Conservation (phyloP, 2,797 vertebrate genomes). For the Steatocranus sp. region DNA sequence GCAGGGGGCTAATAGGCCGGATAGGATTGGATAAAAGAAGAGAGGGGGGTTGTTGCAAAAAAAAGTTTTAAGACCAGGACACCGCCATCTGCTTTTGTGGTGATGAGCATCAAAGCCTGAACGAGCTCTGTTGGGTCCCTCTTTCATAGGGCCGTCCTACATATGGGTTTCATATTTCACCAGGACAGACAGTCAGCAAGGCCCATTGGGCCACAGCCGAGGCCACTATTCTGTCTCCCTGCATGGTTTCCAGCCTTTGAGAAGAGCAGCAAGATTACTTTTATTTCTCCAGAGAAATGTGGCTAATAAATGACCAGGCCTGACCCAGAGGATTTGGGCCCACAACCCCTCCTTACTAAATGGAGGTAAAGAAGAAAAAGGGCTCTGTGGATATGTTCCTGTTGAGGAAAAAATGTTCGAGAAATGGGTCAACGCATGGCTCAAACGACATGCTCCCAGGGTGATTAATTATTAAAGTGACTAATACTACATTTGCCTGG, state of each 20-base stretch:
- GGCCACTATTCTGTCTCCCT: conserved; percentile 59
- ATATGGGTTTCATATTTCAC: conserved; percentile 80
- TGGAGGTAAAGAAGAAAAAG: conserved; percentile 32
- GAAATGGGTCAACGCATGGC: conserved; percentile 77
- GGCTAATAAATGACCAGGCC: conserved; percentile 74
- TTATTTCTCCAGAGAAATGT: conserved; percentile 71
- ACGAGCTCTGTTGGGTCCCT: conserved; percentile 73
- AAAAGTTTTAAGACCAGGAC: conserved; percentile 67
- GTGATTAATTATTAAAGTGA: conserved; percentile 82
- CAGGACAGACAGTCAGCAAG: conserved; percentile 63
- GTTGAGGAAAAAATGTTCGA: conserved; percentile 58
- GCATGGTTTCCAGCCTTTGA: conserved; percentile 66
- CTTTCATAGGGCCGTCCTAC: conserved; percentile 74
- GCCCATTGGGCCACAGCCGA: conserved; percentile 55
- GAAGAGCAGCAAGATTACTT: conserved; percentile 60
- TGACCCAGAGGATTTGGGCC: conserved; percentile 65
- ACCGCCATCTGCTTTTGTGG: conserved; percentile 81
- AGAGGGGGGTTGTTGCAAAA: conserved; percentile 27
- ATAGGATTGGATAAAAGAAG: conserved; percentile 70
- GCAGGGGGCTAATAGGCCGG: conserved; percentile 78
- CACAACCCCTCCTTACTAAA: conserved; percentile 41
- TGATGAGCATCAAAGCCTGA: conserved; percentile 78
- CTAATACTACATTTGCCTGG: conserved; percentile 79
- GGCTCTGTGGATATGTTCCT: conserved; percentile 56
- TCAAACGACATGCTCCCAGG: conserved; percentile 69